These are phyloP conservation scores for Cebidichthys violaceus DNA, from an alignment of 2,113 vertebrate species.

Conservation along the genomic window DNA sequence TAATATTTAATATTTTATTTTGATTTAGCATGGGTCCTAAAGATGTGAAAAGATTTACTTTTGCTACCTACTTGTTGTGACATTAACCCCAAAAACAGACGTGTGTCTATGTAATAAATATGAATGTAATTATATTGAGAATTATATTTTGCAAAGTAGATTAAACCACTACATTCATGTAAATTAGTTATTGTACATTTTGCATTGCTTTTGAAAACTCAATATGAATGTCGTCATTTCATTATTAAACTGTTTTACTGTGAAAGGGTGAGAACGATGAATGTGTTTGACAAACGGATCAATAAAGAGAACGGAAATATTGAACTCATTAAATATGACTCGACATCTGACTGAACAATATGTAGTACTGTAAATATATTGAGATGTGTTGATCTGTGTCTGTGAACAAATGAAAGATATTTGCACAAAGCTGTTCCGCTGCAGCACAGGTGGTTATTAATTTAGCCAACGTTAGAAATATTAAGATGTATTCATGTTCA, in stretches of 20 bases:
- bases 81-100: slow-evolving; percentile 21
- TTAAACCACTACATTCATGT: slow-evolving; percentile 15
- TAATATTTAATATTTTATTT: slow-evolving; percentile 17
- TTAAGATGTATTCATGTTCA: too few species aligned
- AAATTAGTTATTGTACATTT: slow-evolving; percentile 32
- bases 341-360: neutral
- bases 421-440: too few species aligned
- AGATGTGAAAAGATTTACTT: slow-evolving; percentile 49
- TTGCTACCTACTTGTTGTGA: slow-evolving; percentile 11
- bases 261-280: slow-evolving; percentile 25
- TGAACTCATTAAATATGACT: neutral
- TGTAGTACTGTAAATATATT: too few species aligned
- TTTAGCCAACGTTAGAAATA: too few species aligned
- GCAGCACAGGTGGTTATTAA: too few species aligned
- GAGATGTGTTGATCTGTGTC: too few species aligned
- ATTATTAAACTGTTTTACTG: slow-evolving; percentile 29
- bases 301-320: slow-evolving; percentile 62
- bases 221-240: slow-evolving; percentile 16
- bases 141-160: slow-evolving; percentile 35
- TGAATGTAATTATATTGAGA: slow-evolving; percentile 31
- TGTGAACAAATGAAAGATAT: too few species aligned
- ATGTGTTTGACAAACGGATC: slow-evolving; percentile 13
- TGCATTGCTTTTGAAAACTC: slow-evolving; percentile 11
- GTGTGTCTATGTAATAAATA: neutral
- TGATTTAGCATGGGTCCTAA: slow-evolving; percentile 37